phyloP scores from a whole-genome alignment of 1,140 invertebrate genomes.

The Scaptomyza montana region DNA sequence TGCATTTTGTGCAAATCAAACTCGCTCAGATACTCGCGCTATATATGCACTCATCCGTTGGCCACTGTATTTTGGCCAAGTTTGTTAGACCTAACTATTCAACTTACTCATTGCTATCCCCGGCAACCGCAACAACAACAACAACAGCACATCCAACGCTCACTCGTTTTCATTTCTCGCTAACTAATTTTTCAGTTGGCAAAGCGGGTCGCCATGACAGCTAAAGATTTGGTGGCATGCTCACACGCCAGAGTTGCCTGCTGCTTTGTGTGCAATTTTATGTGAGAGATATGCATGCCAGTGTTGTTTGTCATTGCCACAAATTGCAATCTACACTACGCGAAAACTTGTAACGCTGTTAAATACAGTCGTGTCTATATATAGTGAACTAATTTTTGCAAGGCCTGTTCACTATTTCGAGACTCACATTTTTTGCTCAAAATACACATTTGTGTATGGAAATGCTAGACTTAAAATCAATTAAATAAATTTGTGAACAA shows the following conservation, averaged over 20 bases:
- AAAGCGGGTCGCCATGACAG: slow-evolving; percentile 33
- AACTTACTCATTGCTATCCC: background rate
- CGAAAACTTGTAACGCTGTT: too few relatives aligned
- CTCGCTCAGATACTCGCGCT: background rate
- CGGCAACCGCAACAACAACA: background rate
- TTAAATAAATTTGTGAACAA: too few relatives aligned
- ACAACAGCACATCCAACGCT: background rate
- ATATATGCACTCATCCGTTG: slow-evolving; percentile 12
- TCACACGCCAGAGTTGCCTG: background rate
- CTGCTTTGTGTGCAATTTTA: slow-evolving; percentile 33
- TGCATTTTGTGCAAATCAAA: slow-evolving; percentile 23
- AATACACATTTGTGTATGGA: too few relatives aligned
- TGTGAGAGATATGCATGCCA: slow-evolving; percentile 9
- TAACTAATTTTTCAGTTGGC: slow-evolving; percentile 22
- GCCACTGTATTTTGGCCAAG: slow-evolving; percentile 39
- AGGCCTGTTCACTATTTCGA: too few relatives aligned
- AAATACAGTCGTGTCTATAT: too few relatives aligned
- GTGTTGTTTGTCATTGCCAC: slow-evolving; percentile 9
- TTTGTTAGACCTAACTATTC: slow-evolving; percentile 37
- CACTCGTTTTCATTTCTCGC: slow-evolving; percentile 3
- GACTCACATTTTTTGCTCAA: too few relatives aligned
- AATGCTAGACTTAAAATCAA: too few relatives aligned
- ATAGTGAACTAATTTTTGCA: too few relatives aligned
- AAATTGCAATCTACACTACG: too few relatives aligned
- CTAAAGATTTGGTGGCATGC: slow-evolving; percentile 45